A percentile compares a stretch with the other conserved stretches of the same genome.
Evolutionary conservation across 2,888 invertebrate species (phyloP).

Genomic region (Automeris io): DNA sequence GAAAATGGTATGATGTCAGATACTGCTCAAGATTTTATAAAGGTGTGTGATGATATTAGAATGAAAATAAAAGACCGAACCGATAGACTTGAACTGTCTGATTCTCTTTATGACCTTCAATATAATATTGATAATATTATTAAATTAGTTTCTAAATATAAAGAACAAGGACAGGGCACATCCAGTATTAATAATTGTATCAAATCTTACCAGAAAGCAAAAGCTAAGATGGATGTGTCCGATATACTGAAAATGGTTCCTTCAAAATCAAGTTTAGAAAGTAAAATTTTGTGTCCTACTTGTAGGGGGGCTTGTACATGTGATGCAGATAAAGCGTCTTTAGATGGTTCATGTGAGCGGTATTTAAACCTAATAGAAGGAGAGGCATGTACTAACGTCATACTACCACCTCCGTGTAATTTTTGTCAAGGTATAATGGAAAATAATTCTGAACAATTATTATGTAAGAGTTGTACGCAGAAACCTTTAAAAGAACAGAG

Average conservation of each 20-base stretch:
- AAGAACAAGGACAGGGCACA: constrained; percentile 21
- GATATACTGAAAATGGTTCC: constrained; percentile 7
- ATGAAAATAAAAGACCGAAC: constrained; percentile 11
- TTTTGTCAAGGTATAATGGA: constrained; percentile 2
- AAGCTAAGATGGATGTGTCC: constrained; percentile 19
- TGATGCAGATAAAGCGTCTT: constrained; percentile 1
- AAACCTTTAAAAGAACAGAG: background rate
- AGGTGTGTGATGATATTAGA: constrained; percentile 31
- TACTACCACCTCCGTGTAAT: constrained; percentile 7
- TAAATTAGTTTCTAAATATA: constrained; percentile 24
- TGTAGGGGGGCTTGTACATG: constrained; percentile 13
- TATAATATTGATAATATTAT: constrained; percentile 27
- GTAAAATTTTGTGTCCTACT: constrained; percentile 6
- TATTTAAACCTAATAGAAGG: constrained; percentile 2
- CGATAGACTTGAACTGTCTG: constrained; percentile 8
- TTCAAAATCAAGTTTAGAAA: background rate
- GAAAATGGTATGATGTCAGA: constrained; percentile 23
- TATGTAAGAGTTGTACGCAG: constrained; percentile 7
- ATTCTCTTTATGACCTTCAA: constrained; percentile 19
- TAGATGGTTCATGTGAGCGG: constrained; percentile 6
- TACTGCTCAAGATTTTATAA: constrained; percentile 30
- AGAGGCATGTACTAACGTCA: background rate
- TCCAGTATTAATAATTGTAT: constrained; percentile 27
- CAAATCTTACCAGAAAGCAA: constrained; percentile 22
- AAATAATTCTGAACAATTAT: background rate